Conservation (phyloP, 2,888 invertebrate species). For the Volucella inflata region DNA sequence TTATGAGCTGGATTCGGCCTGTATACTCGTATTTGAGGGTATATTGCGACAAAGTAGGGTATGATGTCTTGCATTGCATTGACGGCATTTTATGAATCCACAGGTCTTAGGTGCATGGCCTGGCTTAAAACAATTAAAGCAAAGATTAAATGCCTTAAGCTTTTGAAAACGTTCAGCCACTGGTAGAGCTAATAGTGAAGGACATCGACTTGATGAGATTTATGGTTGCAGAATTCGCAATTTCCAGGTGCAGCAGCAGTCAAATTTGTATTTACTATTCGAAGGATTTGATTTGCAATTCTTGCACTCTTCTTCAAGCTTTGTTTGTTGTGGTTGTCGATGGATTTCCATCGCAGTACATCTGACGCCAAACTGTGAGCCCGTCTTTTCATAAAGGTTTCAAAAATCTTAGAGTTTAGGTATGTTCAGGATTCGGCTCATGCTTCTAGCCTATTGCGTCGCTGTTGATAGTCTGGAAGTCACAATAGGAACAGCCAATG, state of each 20-base stretch:
- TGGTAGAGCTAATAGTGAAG: neutral
- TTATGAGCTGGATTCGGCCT: constrained; percentile 7
- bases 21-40: neutral
- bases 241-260: constrained; percentile 1
- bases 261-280: constrained; percentile 5
- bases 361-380: constrained; percentile 55
- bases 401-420: constrained; percentile 21
- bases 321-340: constrained; percentile 10
- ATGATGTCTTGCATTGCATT: constrained; percentile 42
- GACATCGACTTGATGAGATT: neutral
- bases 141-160: constrained; percentile 30
- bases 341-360: constrained; percentile 13
- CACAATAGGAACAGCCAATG: constrained; percentile 33
- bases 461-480: constrained; percentile 27
- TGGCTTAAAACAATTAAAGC: constrained; percentile 47
- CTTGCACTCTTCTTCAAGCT: neutral
- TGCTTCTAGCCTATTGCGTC: constrained; percentile 30
- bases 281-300: neutral
- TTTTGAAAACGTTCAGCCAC: constrained; percentile 38
- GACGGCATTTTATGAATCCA: constrained; percentile 26
- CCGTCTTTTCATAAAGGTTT: constrained; percentile 29
- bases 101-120: constrained; percentile 48
- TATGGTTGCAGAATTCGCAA: constrained; percentile 6
- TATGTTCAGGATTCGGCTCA: constrained; percentile 12
- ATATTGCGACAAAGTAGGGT: constrained; percentile 27